Base-by-base conservation (phyloP, 2,888 invertebrate species). In the Norana najaformis region DNA sequence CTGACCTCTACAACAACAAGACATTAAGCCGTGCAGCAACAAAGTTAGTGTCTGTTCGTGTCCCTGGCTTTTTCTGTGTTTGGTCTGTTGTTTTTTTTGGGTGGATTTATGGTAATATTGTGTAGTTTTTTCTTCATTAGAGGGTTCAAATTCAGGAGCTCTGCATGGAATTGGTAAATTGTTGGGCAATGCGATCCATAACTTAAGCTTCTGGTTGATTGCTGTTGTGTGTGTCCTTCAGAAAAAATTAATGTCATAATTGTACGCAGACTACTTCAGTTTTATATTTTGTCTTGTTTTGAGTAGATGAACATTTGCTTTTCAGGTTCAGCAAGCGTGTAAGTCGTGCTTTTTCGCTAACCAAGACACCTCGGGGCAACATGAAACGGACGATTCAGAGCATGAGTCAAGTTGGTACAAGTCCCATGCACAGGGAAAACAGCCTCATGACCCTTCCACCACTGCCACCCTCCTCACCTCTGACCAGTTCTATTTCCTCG, bases 381-480 rank as follows among this genome's bases (percentile, higher is more conserved):
- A 95, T 98, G 93, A 98, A 98, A 95, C 96, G 98, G 91, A 98
- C 98, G 39, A 97, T 98, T 95, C 98, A 98, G 36, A 97, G 98
- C 88, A 92, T 94, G 90, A 91, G 93, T 18, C 85, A 36, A 85
- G 93, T 93, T 90, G 93, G 93, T 36, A 92, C 93, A 91, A 91
- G 91, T 83, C 92, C 92, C 0, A 89, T 92, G 90, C 82, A 91
- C 6, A 89, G 91, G n/a, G 91, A 92, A 39, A 91, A 91, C 47
- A 89, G 90, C 23, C 88, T 83, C 34, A 88, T 37, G 39, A 41
- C 88, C 88, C 85, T 89, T 18, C 90, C 91, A 18, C 37, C 85
- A 30, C 83, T 53, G 88, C 85, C 85, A 36, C 16, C 37, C 37
- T 37, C 35, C 37, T 85, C 85, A 85, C 85, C 6, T 16, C 85